phyloP scores from a whole-genome alignment of 2,797 vertebrate species.

The Anguilla obscura region DNA sequence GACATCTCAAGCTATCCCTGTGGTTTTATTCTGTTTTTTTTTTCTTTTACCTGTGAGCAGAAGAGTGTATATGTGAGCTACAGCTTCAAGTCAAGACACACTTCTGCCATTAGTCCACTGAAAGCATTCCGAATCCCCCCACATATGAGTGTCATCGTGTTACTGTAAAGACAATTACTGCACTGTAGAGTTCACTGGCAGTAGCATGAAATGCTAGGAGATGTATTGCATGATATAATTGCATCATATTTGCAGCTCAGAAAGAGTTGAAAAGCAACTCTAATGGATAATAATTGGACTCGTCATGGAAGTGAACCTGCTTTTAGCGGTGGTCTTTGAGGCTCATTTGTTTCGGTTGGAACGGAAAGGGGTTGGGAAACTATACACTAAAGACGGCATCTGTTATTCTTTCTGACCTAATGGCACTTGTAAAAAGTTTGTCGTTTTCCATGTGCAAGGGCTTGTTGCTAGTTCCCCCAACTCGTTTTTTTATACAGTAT shows the following conservation, averaged over 20 bases:
- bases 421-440: neutral
- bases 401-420: neutral
- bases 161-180: neutral
- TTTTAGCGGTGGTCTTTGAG: neutral
- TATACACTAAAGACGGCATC: neutral
- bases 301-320: neutral
- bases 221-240: neutral
- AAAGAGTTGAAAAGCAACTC: conserved; percentile 33
- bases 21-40: neutral
- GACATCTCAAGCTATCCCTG: neutral
- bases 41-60: neutral
- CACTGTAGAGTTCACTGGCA: neutral
- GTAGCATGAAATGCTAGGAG: neutral
- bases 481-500: conserved; percentile 13
- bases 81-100: neutral
- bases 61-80: neutral
- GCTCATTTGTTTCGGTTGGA: neutral
- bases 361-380: neutral
- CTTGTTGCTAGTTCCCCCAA: neutral
- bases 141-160: neutral
- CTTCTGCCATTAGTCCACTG: neutral
- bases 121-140: neutral
- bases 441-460: neutral
- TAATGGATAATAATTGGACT: neutral
- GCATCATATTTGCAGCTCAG: neutral